Base-by-base conservation (phyloP, 92 coral and sea anemone genomes). In the Phenganax marumi region DNA sequence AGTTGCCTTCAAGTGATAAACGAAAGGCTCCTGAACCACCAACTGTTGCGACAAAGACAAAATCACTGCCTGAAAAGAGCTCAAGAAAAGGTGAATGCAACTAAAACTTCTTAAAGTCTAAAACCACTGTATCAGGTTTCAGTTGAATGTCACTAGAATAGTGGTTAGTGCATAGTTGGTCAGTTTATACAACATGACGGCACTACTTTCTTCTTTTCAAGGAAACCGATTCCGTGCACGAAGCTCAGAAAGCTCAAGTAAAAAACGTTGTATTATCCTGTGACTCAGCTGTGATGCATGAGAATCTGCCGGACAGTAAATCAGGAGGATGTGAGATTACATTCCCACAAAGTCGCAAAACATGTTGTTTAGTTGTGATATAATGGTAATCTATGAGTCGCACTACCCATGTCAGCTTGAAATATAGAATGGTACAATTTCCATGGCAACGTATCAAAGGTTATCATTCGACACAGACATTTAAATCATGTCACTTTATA, bases 321-420 rank as follows among this genome's bases (percentile, higher is more conserved):
- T 87, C 68, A 66, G 68, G 55, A 51, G 12, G 70, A 87, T 16
- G 89, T 87, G 55, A 90, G 70, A 51, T 80, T 80, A 71, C 91
- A 0, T 75, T 75, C 10, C 80, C 65, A 6, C 88, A 68, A 93
- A 91, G 82, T 24, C 80, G 80, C 25, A 94, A 94, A 60, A 81
- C 90, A 0, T 94, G 98, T 24, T 94, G 98, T 81, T 47, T 12
- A 92, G 75, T 86, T 95, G 94, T 95, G 68, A 17, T 47, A 46
- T 47, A 14, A 9, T 17, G 53, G 47, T 18, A 46, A 0, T 4
- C 13, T 14, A 14, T 14, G 19, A 5, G 8, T 1, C 1, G 25
- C 77, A 72, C 14, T 23, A 3, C 26, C 1, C 22, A 19, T 10
- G 56, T 24, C 53, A 19, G 48, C 4, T 68, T 68, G 47, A 19